These are phyloP conservation scores for Chlorospingus semifuscus DNA, from an alignment of 2,797 vertebrate genomes.

Conservation along the genomic window DNA sequence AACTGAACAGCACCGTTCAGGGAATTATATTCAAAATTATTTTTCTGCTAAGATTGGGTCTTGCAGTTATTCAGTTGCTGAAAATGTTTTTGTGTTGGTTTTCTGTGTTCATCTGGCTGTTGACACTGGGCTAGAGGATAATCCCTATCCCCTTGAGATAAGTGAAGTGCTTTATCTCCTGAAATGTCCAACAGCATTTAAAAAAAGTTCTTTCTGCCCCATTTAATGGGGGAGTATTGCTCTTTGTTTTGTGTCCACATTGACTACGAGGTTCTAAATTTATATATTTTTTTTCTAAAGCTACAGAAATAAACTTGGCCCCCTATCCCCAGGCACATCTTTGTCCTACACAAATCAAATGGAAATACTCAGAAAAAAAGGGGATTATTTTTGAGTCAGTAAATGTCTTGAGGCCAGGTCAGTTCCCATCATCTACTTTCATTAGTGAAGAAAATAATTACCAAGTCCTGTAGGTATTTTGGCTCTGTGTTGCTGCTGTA, in stretches of 20 bases:
- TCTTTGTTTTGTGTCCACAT: background rate
- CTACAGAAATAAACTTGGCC: background rate
- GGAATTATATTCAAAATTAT: background rate
- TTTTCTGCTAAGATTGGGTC: background rate
- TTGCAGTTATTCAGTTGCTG: background rate
- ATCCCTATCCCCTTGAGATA: background rate
- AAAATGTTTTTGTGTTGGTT: background rate
- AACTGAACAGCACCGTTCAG: background rate
- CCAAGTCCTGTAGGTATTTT: rapidly evolving
- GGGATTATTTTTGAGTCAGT: background rate
- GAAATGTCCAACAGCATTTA: background rate
- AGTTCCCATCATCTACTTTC: background rate
- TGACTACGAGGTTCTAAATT: background rate
- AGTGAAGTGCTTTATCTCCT: background rate
- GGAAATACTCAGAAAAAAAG: background rate
- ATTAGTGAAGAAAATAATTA: background rate
- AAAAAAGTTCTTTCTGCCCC: background rate
- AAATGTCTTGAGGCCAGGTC: background rate
- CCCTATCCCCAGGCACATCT: background rate
- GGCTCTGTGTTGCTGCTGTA: background rate
- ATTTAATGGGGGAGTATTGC: background rate
- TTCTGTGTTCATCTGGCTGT: background rate
- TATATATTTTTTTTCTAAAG: background rate
- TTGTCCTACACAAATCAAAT: background rate
- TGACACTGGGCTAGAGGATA: background rate